These are phyloP conservation scores for Conopomorpha cramerella DNA, from an alignment of 1,140 invertebrate species.

Conservation along the genomic window DNA sequence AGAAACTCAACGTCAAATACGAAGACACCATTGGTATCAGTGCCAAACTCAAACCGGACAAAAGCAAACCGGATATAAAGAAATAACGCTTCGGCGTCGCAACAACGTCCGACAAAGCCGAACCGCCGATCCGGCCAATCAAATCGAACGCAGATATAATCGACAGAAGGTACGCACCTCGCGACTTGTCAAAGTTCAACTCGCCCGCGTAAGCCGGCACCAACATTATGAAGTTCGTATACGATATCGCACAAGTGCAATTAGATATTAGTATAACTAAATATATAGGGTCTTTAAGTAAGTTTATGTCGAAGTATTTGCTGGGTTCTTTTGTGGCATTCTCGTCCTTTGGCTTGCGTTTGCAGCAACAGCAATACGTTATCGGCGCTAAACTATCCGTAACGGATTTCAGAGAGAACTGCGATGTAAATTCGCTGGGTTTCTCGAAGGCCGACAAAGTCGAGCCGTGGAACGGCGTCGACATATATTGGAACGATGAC, in stretches of 20 bases:
- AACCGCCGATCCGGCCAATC: slow-evolving; percentile 79
- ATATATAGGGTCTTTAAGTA: slow-evolving; percentile 79
- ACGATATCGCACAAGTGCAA: slow-evolving; percentile 82
- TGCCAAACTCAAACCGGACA: slow-evolving; percentile 75
- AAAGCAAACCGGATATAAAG: slow-evolving; percentile 75
- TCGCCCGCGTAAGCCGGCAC: slow-evolving; percentile 74
- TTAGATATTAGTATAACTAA: slow-evolving; percentile 82
- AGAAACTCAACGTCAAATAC: slow-evolving; percentile 65
- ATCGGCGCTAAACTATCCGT: slow-evolving; percentile 58
- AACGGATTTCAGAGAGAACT: slow-evolving; percentile 73
- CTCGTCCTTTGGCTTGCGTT: slow-evolving; percentile 35
- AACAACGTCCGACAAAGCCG: slow-evolving; percentile 76
- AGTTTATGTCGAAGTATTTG: slow-evolving; percentile 76
- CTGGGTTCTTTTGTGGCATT: slow-evolving; percentile 49
- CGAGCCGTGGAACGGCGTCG: slow-evolving; percentile 82
- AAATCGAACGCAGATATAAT: slow-evolving; percentile 80
- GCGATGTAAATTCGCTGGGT: slow-evolving; percentile 76
- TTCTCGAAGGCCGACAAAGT: slow-evolving; percentile 75
- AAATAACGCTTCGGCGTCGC: slow-evolving; percentile 79
- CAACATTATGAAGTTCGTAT: slow-evolving; percentile 83
- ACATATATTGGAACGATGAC: slow-evolving; percentile 82
- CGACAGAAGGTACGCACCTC: slow-evolving; percentile 73
- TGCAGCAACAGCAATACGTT: slow-evolving; percentile 41
- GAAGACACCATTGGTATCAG: slow-evolving; percentile 67
- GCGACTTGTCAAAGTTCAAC: slow-evolving; percentile 70